Percentiles rank a stretch among this genome's conserved stretches.
Conservation (phyloP, 2,797 vertebrate species). For the Oreonectes daqikongensis region DNA sequence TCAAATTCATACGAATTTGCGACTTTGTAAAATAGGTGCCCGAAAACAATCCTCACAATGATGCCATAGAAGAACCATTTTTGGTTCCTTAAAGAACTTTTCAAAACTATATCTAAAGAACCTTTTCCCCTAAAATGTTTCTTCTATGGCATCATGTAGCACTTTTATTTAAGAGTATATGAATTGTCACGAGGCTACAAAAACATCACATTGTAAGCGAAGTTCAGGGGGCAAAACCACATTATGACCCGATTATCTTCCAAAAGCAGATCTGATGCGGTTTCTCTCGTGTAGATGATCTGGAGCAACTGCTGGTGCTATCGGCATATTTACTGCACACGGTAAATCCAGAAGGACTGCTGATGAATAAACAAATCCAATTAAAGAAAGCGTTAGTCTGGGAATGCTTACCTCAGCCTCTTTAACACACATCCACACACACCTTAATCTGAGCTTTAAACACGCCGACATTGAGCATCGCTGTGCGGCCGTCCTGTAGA, state of each 20-base stretch:
- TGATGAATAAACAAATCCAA: constrained; percentile 63
- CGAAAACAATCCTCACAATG: too few relatives aligned
- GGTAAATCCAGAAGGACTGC: constrained; percentile 46
- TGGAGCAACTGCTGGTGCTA: constrained; percentile 46
- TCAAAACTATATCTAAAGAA: too few relatives aligned
- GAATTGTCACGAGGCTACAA: too few relatives aligned
- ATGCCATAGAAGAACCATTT: too few relatives aligned
- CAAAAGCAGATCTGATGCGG: constrained; percentile 43
- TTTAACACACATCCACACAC: constrained; percentile 38
- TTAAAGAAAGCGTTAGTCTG: constrained; percentile 49
- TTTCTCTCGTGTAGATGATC: constrained; percentile 47
- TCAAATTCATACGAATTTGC: too few relatives aligned
- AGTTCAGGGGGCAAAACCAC: too few relatives aligned
- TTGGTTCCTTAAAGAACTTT: too few relatives aligned
- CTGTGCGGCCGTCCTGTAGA: constrained; percentile 42
- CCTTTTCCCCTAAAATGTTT: too few relatives aligned
- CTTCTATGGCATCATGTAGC: too few relatives aligned
- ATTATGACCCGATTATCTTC: too few relatives aligned
- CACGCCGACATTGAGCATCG: constrained; percentile 35
- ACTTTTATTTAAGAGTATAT: too few relatives aligned
- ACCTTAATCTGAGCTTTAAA: constrained; percentile 39
- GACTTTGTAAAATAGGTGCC: background rate
- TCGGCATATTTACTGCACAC: constrained; percentile 53
- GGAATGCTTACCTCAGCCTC: constrained; percentile 58
- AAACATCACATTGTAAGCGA: too few relatives aligned